Evolutionary conservation across 2,113 vertebrate genomes (phyloP).

Genomic region (Etheostoma cragini): DNA sequence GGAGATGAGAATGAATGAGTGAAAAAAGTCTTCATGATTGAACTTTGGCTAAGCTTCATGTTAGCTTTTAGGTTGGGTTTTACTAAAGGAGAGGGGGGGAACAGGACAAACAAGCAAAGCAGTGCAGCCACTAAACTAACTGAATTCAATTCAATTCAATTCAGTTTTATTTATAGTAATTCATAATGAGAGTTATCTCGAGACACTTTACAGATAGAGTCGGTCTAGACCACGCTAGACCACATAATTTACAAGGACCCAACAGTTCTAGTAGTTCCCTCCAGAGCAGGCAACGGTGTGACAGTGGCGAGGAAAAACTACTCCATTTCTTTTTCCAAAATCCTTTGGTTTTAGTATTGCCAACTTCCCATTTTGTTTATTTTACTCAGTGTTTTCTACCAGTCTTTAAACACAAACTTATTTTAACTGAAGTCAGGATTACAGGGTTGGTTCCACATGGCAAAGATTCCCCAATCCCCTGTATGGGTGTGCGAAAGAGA

Average conservation of each 20-base stretch:
- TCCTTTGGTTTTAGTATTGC: background rate
- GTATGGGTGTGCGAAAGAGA: background rate
- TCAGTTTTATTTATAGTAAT: no score
- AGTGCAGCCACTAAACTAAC: background rate
- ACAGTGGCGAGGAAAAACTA: background rate
- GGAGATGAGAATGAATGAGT: no score
- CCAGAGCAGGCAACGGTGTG: no score
- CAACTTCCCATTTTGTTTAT: background rate
- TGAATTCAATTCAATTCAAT: no score
- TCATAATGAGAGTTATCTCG: no score
- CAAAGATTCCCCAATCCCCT: background rate
- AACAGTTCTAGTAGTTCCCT: no score
- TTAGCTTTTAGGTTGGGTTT: background rate
- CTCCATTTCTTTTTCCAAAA: background rate
- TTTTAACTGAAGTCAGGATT: background rate
- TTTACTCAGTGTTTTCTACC: background rate
- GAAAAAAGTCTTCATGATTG: no score
- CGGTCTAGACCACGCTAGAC: no score
- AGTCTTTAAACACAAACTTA: background rate
- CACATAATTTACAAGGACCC: no score
- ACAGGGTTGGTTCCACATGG: background rate
- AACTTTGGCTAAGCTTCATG: no score
- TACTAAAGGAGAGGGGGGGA: background rate
- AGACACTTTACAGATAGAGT: no score
- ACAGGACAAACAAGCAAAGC: background rate